A percentile compares a stretch with the other conserved stretches of the same genome.
Evolutionary conservation across 2,888 invertebrate genomes (phyloP).

Genomic region (Anoncus sp.): DNA sequence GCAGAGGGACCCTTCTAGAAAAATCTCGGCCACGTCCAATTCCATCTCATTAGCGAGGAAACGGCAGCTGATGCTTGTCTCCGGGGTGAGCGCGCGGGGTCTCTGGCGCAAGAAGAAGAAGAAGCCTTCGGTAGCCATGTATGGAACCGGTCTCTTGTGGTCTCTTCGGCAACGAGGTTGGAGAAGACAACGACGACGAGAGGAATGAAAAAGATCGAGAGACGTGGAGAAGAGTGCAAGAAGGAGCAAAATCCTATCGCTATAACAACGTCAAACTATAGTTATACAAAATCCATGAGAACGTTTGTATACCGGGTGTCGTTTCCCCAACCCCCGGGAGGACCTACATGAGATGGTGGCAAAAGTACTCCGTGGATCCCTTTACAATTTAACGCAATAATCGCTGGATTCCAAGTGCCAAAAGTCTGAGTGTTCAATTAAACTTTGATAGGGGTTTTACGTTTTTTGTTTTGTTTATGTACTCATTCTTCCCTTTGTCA

Average conservation of each 20-base stretch:
- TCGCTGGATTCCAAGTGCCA: not conserved
- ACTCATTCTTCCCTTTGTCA: not conserved
- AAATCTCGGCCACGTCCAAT: constrained; percentile 83
- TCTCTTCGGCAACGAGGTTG: constrained; percentile 61
- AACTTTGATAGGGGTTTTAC: not conserved
- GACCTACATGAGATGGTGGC: constrained; percentile 4
- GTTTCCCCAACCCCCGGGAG: constrained; percentile 42
- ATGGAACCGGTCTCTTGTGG: constrained; percentile 82
- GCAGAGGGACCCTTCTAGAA: constrained; percentile 77
- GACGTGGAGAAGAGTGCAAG: constrained; percentile 51
- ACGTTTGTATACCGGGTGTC: constrained; percentile 65
- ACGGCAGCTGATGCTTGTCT: constrained; percentile 83
- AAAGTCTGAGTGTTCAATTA: not conserved
- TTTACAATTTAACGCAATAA: constrained; percentile 23
- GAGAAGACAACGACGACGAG: not conserved
- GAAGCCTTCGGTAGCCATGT: constrained; percentile 83
- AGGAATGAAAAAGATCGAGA: constrained; percentile 39
- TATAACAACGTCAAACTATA: constrained; percentile 45
- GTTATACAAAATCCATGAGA: constrained; percentile 38
- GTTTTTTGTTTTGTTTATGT: not conserved
- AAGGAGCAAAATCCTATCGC: constrained; percentile 61
- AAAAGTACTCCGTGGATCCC: not conserved
- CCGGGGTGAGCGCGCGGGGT: constrained; percentile 72
- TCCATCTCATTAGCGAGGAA: constrained; percentile 83
- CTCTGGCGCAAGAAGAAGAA: constrained; percentile 77